Conservation (phyloP, 2,888 invertebrate genomes). For the Dinocampus coccinellae region DNA sequence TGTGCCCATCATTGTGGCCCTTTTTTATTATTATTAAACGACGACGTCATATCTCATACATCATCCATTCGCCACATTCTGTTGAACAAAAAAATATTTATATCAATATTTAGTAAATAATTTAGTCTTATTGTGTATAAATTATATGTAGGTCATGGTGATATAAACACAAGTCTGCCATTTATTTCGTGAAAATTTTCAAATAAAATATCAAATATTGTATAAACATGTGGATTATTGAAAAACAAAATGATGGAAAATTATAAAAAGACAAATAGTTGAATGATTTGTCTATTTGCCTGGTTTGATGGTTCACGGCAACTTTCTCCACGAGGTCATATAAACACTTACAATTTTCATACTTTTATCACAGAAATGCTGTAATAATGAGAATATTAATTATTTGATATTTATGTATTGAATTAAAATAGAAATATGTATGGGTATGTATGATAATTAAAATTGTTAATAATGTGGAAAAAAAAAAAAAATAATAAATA, state of each 20-base stretch:
- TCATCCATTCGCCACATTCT: conserved; percentile 54
- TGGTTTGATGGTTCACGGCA: background rate
- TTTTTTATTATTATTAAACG: conserved; percentile 53
- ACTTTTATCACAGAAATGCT: background rate
- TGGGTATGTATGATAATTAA: too few species aligned
- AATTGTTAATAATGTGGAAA: too few species aligned
- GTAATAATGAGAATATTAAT: background rate
- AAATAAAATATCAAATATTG: background rate
- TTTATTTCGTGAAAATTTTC: background rate
- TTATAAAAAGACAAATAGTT: too few species aligned
- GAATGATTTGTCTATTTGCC: background rate
- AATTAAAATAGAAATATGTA: too few species aligned
- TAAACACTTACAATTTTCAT: background rate
- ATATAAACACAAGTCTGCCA: background rate
- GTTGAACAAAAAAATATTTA: conserved; percentile 42
- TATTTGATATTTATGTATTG: too few species aligned
- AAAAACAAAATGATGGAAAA: too few species aligned
- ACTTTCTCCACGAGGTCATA: background rate
- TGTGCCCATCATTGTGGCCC: conserved; percentile 66
- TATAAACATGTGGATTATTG: too few species aligned
- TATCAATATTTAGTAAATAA: background rate
- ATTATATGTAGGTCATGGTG: background rate
- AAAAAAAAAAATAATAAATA: too few species aligned
- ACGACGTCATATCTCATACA: conserved; percentile 62
- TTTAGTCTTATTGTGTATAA: background rate